phyloP scores from a whole-genome alignment of 2,888 invertebrate species.

The Syritta pipiens region DNA sequence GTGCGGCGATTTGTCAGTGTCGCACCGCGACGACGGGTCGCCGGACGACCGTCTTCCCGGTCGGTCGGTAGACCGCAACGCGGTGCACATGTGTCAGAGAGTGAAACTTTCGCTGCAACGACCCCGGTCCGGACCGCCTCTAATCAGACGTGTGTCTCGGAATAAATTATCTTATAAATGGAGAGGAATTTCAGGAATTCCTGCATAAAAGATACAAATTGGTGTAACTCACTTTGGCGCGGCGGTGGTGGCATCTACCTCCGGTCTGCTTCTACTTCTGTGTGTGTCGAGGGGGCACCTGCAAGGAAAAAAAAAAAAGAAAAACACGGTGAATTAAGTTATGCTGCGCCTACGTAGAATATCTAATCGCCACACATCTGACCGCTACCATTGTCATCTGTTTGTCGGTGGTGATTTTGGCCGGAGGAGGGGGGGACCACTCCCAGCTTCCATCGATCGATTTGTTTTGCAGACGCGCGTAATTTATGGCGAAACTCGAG shows the following conservation, averaged over 20 bases:
- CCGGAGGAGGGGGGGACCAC: background rate
- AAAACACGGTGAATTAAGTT: conserved; percentile 26
- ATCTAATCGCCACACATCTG: conserved; percentile 20
- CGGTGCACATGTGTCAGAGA: conserved; percentile 23
- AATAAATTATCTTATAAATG: conserved; percentile 59
- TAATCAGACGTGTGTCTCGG: conserved; percentile 38
- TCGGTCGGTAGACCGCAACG: background rate
- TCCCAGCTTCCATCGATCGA: background rate
- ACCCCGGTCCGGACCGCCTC: too few relatives aligned
- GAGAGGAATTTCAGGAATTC: conserved; percentile 47
- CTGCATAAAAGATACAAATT: conserved; percentile 40
- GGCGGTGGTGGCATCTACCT: conserved; percentile 56
- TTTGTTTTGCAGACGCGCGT: conserved; percentile 11
- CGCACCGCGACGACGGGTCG: conserved; percentile 4
- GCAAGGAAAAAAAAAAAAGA: conserved; percentile 15
- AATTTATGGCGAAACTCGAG: conserved; percentile 21
- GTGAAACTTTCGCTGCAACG: too few relatives aligned
- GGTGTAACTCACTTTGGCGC: conserved; percentile 63
- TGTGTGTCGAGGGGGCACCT: conserved; percentile 36
- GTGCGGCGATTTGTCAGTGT: conserved; percentile 59
- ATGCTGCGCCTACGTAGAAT: conserved; percentile 53
- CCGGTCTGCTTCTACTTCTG: conserved; percentile 11
- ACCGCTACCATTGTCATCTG: too few relatives aligned
- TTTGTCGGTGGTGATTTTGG: background rate
- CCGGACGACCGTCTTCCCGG: background rate